A percentile compares a stretch with the other conserved stretches of the same genome.
Conservation (phyloP, 2,113 vertebrate species). For the Helogale parvula region DNA sequence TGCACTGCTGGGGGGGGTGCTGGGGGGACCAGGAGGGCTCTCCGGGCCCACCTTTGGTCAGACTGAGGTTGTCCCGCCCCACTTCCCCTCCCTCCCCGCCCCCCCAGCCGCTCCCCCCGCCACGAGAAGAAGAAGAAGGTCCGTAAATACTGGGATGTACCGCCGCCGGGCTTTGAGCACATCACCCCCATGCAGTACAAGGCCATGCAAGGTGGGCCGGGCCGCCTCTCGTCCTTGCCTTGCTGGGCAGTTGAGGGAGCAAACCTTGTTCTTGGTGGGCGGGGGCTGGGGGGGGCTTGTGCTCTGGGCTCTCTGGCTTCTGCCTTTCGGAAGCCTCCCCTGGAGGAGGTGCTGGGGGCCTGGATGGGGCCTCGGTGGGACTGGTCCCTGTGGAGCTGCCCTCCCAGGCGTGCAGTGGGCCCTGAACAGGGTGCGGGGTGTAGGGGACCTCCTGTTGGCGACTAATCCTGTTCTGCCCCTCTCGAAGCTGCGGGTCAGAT, state of each 20-base stretch:
- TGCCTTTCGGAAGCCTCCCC: background rate
- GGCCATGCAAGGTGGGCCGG: conserved; percentile 93
- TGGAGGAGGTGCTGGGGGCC: background rate
- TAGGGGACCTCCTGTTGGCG: accelerated
- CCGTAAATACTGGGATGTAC: conserved; percentile 96
- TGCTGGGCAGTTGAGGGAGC: no score
- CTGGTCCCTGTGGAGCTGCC: background rate
- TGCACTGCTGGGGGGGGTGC: background rate
- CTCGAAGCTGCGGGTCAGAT: conserved; percentile 94
- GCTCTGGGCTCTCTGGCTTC: background rate
- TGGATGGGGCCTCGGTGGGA: background rate
- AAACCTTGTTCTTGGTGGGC: background rate
- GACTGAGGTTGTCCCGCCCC: conserved; percentile 48
- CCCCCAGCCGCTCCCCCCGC: conserved; percentile 90
- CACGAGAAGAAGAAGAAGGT: conserved; percentile 96
- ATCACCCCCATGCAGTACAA: conserved; percentile 98
- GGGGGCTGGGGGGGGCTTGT: accelerated
- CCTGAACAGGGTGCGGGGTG: accelerated
- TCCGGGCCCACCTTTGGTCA: background rate
- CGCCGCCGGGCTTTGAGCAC: conserved; percentile 94
- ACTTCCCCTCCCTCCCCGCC: background rate
- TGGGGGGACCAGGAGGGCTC: background rate
- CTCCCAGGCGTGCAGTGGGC: accelerated
- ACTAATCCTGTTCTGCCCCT: background rate
- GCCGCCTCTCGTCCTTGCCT: accelerated